Base-by-base conservation (phyloP, 1,140 invertebrate species). In the Bombus fervidus region DNA sequence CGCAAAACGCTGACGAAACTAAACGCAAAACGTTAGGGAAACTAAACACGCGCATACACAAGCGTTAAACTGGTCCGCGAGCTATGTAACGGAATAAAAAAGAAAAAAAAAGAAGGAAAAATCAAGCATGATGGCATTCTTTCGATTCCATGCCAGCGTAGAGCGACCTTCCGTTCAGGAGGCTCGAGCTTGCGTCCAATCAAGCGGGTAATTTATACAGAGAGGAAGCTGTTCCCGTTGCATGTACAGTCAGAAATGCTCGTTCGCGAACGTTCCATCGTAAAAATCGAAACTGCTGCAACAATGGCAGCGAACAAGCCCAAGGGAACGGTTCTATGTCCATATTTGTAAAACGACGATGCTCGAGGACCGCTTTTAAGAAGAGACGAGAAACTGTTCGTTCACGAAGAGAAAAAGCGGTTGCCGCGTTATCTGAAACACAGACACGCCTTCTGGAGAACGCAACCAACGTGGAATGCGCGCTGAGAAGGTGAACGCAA, bases 131-230 rank as follows among this genome's bases (percentile, higher is more conserved):
- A 37, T 86, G 59, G 18, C 73, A 87, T 68, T 76, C 79, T 74
- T 53, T 39, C 64, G 64, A 43, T 43, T 59, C 37, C 41, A 47
- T 34, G 57, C 68, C n/a, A 66, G 47, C 47, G 37, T 78, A 31
- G 73, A 41, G 53, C 74, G 72, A 83, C 81, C 81, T 88, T 85
- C 84, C 77, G 82, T 66, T 86, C 62, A 34, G 6, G 62, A 74
- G 80, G 69, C 15, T 39, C 79, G 80, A 76, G 59, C 74, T 66
- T 72, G 75, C 75, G 47, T 66, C 13, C 64, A 84, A 84, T 84
- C 83, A 41, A 83, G 82, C 82, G 82, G 43, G 75, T 79, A 80
- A 85, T 85, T 80, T 85, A 80, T 72, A 85, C 76, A 22, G 53
- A 47, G 83, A 80, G 68, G 83, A 85, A 85, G 68, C 77, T 47